A percentile compares a stretch with the other conserved stretches of the same genome.
phyloP scores from a whole-genome alignment of 2,113 vertebrate species.

The Apistogramma diplotaenia region DNA sequence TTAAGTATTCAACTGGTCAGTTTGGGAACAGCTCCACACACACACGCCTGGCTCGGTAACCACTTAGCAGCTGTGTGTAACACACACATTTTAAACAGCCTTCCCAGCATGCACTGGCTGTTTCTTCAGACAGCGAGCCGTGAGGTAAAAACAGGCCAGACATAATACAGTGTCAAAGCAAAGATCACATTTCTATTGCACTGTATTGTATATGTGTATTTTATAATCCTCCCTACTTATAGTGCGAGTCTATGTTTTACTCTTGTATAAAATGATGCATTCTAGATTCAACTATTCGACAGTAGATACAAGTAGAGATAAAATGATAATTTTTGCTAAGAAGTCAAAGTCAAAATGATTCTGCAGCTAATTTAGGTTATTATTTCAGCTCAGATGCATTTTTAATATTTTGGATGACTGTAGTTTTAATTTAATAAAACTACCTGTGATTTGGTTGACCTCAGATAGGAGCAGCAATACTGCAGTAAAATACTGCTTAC shows the following conservation, averaged over 20 bases:
- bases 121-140: constrained; percentile 50
- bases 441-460: neutral
- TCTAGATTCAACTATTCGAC: neutral
- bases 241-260: neutral
- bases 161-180: neutral
- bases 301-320: neutral
- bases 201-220: neutral
- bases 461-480: neutral
- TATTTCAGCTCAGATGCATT: no score
- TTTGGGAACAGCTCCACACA: neutral
- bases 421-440: neutral
- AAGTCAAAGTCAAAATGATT: neutral
- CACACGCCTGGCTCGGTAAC: neutral
- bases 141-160: neutral
- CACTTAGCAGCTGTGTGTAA: neutral
- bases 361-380: no score
- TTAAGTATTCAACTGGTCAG: neutral
- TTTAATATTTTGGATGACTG: neutral
- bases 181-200: neutral
- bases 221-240: neutral
- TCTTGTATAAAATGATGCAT: neutral
- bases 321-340: neutral
- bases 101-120: constrained; percentile 50
- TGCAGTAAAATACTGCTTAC: neutral
- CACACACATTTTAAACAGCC: neutral